Conservation (phyloP, 2,797 vertebrate species). For the Enteromius argenteus region DNA sequence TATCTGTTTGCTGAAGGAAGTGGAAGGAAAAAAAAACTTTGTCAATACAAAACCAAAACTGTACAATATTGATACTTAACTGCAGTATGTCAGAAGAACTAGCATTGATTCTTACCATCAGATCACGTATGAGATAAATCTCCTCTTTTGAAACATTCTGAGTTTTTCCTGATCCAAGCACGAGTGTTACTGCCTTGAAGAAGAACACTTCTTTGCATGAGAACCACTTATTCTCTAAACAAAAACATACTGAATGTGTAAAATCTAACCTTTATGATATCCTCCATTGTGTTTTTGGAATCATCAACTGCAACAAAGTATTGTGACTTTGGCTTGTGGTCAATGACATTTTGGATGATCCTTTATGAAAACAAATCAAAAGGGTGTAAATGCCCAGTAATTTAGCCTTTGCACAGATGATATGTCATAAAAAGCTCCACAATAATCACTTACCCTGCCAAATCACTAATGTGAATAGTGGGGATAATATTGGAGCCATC, state of each 20-base stretch:
- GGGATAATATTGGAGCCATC: conserved; percentile 87
- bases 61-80: not conserved
- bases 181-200: conserved; percentile 80
- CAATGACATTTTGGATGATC: conserved; percentile 86
- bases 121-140: conserved; percentile 80
- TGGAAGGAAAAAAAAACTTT: not conserved
- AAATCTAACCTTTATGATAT: conserved; percentile 83
- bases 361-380: conserved; percentile 63
- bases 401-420: not conserved
- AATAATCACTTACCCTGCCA: conserved; percentile 81
- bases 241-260: not conserved
- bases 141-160: conserved; percentile 80
- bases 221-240: not conserved
- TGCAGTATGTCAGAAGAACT: not conserved
- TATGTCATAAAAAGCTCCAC: not conserved
- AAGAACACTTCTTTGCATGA: not conserved
- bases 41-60: not conserved
- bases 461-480: conserved; percentile 87
- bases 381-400: not conserved
- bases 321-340: conserved; percentile 76
- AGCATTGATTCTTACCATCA: conserved; percentile 78
- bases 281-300: conserved; percentile 80
- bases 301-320: conserved; percentile 90
- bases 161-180: conserved; percentile 83
- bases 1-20: conserved; percentile 77